Evolutionary conservation across 2,113 vertebrate genomes (phyloP), one percentile per base, ranked within the genome.

Genomic region (Microtus richardsoni): DNA sequence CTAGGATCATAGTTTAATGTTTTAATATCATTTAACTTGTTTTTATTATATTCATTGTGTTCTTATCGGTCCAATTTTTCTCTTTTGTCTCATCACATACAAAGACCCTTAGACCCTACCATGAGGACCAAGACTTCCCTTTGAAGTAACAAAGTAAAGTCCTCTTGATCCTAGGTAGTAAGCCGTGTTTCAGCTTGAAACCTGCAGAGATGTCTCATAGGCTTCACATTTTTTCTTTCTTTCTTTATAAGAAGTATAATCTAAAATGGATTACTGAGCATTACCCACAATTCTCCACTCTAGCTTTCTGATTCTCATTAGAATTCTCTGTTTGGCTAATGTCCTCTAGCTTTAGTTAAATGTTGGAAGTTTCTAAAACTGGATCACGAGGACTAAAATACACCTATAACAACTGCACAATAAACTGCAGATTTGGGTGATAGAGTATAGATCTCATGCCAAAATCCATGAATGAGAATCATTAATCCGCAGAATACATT

Each of bases 161-260:
- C 22, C 9, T 78, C 64, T 95, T 41, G 22, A 78, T 93, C 66
- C 75, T 47, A 52, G 3, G 19, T 16, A 58, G n/a, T 77, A 87
- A 89, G 19, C 52, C 24, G 5, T 2, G 47, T 91, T 92, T 73
- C 13, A 13, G 78, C 39, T 79, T 74, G 36, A 87, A 90, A 49
- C 44, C 24, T 30, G 1, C 44, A 71, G 21, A 71, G 70, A 54
- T 7, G 36, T 36, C 91, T 75, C 44, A 60, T 14, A 44, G 12
- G 11, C 10, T 54, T 66, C 28, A 39, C 44, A 5, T 7, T 44
- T 90, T 90, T 82, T 62, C 75, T 80, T 86, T 28, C 36, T 91
- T 94, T 91, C 44, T 77, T 91, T 75, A 30, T 62, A 88, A 87
- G 54, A 89, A 78, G 28, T 8, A 33, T 77, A 79, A 33, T 73